Base-by-base conservation (phyloP, 2,113 vertebrate genomes). In the Grantiella picta region DNA sequence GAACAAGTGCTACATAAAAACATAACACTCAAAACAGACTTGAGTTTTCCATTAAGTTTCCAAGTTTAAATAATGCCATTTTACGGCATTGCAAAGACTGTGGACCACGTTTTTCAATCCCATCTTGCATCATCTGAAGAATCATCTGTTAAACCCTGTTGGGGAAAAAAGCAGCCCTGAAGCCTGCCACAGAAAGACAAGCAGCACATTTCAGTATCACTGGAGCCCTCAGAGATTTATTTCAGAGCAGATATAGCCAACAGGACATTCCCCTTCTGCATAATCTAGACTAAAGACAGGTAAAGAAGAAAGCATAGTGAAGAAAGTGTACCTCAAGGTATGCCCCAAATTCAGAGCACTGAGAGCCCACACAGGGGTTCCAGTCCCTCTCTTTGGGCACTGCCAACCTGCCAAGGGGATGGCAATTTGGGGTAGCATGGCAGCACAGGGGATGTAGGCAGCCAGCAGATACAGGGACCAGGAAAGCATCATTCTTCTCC, bases 251-350 rank as follows among this genome's bases (percentile, higher is more conserved):
- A 4, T 44, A 13, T 42, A 36, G 18, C 68, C 8, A 49, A 70
- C 68, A 76, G 23, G 2, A 33, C 0, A 0, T 4, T 47, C 35
- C 18, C 7, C 7, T 85, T 54, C 35, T 33, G 35, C 23, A 16
- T 54, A 19, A 44, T 36, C 42, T 33, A 66, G 47, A 31, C 13
- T 38, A 38, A 47, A 8, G 23, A 56, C 28, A 6, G 5, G 49
- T 8, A 52, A 90, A 66, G 33, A 38, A 82, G 8, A 53, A 57
- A 40, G 3, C 8, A 11, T 17, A 64, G 23, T 33, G 23, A 82
- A 82, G 14, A 13, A 68, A 29, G 47, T 23, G 47, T 20, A 60
- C 21, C 22, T 52, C 13, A 11, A 69, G 7, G 11, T 13, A 3
- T 52, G 40, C 9, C 40, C 38, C 29, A 25, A 68, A 44, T 44